phyloP scores from a whole-genome alignment of 2,113 vertebrate genomes.

The Tringa solitaria region DNA sequence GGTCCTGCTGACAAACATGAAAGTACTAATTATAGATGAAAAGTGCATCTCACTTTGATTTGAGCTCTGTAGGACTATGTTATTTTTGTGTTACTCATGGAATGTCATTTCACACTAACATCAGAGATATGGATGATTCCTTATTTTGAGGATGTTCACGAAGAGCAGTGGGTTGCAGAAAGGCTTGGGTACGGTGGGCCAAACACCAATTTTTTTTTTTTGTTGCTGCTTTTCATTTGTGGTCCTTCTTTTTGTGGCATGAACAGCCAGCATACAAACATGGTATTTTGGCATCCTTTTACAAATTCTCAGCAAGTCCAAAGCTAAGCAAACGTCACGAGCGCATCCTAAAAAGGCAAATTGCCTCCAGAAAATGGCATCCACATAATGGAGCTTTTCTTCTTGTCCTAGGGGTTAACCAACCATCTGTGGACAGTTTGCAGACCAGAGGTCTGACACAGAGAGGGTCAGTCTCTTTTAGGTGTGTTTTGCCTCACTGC shows the following conservation, averaged over 20 bases:
- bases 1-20: not conserved
- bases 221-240: not conserved
- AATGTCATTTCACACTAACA: not conserved
- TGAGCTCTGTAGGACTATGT: not conserved
- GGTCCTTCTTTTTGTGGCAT: not conserved
- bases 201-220: not conserved
- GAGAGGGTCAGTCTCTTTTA: not conserved
- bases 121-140: not conserved
- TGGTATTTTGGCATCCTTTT: not conserved
- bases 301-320: not conserved
- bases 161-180: not conserved
- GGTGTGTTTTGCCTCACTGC: not conserved
- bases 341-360: not conserved
- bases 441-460: not conserved
- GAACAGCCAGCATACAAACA: not conserved
- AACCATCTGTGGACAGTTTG: not conserved
- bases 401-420: not conserved
- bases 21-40: not conserved
- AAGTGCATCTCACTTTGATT: not conserved
- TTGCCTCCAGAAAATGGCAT: not conserved
- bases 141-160: not conserved
- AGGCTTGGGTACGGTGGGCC: not conserved
- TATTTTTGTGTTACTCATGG: not conserved
- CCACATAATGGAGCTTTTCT: not conserved
- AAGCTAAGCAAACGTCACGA: not conserved